phyloP scores from a whole-genome alignment of 2,797 vertebrate genomes.

The Gymnothorax javanicus region DNA sequence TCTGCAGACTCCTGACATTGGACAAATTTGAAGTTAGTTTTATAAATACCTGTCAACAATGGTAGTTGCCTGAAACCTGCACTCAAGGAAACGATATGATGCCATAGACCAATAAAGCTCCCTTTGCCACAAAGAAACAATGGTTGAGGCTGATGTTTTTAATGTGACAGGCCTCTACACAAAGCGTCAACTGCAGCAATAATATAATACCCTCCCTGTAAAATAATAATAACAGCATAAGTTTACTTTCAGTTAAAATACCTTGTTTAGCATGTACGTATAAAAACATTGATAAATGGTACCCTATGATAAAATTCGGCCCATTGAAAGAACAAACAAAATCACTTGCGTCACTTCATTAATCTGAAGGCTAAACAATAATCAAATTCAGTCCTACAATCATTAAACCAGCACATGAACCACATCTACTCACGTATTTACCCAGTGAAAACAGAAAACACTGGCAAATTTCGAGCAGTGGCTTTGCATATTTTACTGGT shows the following conservation, averaged over 20 bases:
- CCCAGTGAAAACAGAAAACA: not conserved
- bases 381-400: not conserved
- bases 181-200: not conserved
- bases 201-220: not conserved
- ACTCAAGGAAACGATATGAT: constrained; percentile 54
- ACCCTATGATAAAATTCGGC: not conserved
- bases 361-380: not conserved
- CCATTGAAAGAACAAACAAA: not conserved
- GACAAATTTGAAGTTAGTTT: constrained; percentile 58
- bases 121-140: not conserved
- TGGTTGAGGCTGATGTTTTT: not conserved
- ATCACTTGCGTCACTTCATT: not conserved
- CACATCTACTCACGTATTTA: not conserved
- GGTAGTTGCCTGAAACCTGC: constrained; percentile 61
- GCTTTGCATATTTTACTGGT: not conserved
- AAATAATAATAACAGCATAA: too few relatives aligned
- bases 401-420: not conserved
- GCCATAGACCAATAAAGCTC: constrained; percentile 17
- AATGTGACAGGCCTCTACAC: not conserved
- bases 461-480: not conserved
- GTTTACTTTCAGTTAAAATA: not conserved
- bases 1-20: constrained; percentile 56
- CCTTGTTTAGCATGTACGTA: not conserved
- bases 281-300: not conserved
- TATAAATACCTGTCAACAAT: constrained; percentile 61